These are phyloP conservation scores for Styela plicata DNA, from an alignment of 23 tunicate species.

Conservation along the genomic window DNA sequence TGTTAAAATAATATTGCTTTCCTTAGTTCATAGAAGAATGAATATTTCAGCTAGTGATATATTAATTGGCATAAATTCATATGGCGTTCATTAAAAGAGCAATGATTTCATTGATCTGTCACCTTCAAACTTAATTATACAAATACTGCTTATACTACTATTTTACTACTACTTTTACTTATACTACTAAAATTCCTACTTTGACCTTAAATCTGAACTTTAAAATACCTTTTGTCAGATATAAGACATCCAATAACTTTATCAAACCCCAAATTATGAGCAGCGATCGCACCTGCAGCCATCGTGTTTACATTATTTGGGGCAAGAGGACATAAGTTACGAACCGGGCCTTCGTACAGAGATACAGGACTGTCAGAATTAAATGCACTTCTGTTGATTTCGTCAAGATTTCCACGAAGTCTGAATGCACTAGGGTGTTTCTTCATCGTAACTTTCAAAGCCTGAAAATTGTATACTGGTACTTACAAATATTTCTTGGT, in stretches of 20 bases:
- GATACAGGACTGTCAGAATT: neutral
- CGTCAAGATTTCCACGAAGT: neutral
- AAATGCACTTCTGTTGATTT: neutral
- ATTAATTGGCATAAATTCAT: too few species aligned
- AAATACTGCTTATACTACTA: too few species aligned
- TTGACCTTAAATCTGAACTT: neutral
- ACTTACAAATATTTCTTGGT: too few species aligned
- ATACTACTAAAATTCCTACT: neutral
- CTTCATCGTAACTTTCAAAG: constrained; percentile 77
- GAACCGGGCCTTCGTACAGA: constrained; percentile 42
- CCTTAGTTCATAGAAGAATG: too few species aligned
- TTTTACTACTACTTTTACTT: too few species aligned
- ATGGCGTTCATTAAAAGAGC: too few species aligned
- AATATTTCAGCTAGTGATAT: too few species aligned
- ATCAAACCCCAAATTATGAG: constrained; percentile 70
- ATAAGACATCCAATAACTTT: constrained; percentile 55
- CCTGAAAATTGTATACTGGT: too few species aligned
- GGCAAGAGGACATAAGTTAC: constrained; percentile 77
- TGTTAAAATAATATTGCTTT: too few species aligned
- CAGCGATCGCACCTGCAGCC: constrained; percentile 87
- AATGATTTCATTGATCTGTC: too few species aligned
- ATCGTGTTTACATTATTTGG: constrained; percentile 94
- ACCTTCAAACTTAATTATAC: too few species aligned
- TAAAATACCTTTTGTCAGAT: constrained; percentile 39
- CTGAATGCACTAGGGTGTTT: constrained; percentile 83